Base-by-base conservation (phyloP, 1,140 invertebrate species). In the Andrena cerasifolii region DNA sequence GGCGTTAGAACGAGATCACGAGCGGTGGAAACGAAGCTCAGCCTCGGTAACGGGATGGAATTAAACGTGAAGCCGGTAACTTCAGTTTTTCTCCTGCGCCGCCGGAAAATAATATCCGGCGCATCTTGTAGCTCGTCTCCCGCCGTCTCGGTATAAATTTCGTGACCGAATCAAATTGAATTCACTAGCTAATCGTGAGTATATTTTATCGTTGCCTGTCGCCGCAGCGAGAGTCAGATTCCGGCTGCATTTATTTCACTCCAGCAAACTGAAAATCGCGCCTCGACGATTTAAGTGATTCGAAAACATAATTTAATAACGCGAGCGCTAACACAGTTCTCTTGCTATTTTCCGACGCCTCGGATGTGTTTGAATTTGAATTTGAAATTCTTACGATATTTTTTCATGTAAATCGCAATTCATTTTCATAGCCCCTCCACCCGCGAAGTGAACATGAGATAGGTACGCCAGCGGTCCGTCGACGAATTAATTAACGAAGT, bases 71-170 rank as follows among this genome's bases (percentile, higher is more conserved):
- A 21, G n/a, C 40, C 28, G 40, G 14, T 33, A 10, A 58, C 51
- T 66, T 66, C 61, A 47, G 61, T 76, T 65, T 36, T 31, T 58
- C 26, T 36, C 18, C 21, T 24, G 14, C 33, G 1, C 14, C 28
- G 40, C 21, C 28, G 63, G 63, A 49, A 49, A 76, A 76, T 68
- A 68, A 76, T 68, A 76, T 68, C 73, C 73, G 40, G 63, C 40
- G 6, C 24, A 33, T 68, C 63, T 63, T 76, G 73, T 76, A 68
- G 63, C 53, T 76, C 63, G 51, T 54, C 63, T 68, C 66, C 21
- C 73, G 49, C 14, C 40, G 36, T 40, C 16, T 31, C 51, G 58
- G 18, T 58, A 58, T 58, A 76, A 76, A 76, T 68, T 51, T 75
- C 40, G 43, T 26, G n/a, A 18, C 21, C 26, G 14, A 24, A 40